phyloP scores from a whole-genome alignment of 2,113 vertebrate genomes.

The Brachyhypopomus occidentalis region DNA sequence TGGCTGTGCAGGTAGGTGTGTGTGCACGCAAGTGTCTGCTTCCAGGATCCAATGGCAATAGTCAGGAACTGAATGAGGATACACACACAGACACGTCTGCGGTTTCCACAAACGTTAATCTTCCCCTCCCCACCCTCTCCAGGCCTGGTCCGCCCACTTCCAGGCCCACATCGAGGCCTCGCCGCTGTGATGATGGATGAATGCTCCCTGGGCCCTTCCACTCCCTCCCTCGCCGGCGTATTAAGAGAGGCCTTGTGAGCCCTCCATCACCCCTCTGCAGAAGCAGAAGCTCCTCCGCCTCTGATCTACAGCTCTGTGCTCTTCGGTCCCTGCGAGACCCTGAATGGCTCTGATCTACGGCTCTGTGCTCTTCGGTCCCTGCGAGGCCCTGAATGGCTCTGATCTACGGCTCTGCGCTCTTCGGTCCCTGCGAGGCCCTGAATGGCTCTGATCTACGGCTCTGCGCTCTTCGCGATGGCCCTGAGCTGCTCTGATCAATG shows the following conservation, averaged over 20 bases:
- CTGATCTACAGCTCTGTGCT: conserved; percentile 2
- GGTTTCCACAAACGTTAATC: conserved; percentile 61
- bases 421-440: too few relatives aligned
- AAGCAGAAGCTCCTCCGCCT: not conserved
- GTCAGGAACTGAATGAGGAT: conserved; percentile 71
- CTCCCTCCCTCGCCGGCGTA: conserved; percentile 26
- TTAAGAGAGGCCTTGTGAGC: conserved; percentile 28
- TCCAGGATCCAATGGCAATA: conserved; percentile 65
- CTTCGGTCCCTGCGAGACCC: not conserved
- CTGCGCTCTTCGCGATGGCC: not conserved
- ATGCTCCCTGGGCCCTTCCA: conserved; percentile 6
- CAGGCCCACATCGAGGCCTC: conserved; percentile 15
- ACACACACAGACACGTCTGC: conserved; percentile 29
- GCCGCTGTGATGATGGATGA: conserved; percentile 45
- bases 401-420: not conserved
- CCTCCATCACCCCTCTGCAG: conserved; percentile 43
- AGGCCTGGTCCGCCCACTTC: conserved; percentile 25
- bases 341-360: not conserved
- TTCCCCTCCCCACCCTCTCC: not conserved
- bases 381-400: not conserved
- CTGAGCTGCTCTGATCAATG: not conserved
- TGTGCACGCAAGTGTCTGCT: conserved; percentile 45
- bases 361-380: not conserved
- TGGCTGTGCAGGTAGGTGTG: too few relatives aligned
- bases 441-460: conserved; percentile 1